Evolutionary conservation across 2,113 vertebrate species (phyloP).

Genomic region (Crotalus horridus): DNA sequence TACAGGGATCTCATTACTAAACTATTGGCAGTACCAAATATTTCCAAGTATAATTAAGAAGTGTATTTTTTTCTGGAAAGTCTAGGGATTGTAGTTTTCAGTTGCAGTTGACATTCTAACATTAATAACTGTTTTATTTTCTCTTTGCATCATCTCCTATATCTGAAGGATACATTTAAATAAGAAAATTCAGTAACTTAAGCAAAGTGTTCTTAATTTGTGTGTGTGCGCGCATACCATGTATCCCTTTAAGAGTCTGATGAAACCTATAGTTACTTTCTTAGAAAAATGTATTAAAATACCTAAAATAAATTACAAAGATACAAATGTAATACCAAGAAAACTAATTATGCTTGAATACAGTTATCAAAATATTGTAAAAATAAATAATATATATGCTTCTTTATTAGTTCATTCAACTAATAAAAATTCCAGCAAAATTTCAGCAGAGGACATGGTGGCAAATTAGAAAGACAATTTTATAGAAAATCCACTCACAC

Average conservation of each 20-base stretch:
- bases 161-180: neutral
- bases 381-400: neutral
- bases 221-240: fast-evolving
- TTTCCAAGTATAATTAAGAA: neutral
- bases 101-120: neutral
- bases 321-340: neutral
- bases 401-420: neutral
- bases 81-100: neutral
- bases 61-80: neutral
- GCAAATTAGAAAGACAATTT: no score
- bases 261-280: neutral
- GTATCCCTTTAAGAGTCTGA: neutral
- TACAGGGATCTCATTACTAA: neutral
- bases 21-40: neutral
- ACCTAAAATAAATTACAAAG: neutral
- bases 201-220: neutral
- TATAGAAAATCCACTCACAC: no score
- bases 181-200: neutral
- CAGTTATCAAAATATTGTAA: neutral
- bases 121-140: neutral
- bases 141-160: neutral
- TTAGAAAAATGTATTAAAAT: neutral
- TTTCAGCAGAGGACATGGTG: neutral
- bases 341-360: neutral
- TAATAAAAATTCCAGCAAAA: neutral